Base-by-base conservation (phyloP, 1,140 invertebrate species). In the Lycorma delicatula region DNA sequence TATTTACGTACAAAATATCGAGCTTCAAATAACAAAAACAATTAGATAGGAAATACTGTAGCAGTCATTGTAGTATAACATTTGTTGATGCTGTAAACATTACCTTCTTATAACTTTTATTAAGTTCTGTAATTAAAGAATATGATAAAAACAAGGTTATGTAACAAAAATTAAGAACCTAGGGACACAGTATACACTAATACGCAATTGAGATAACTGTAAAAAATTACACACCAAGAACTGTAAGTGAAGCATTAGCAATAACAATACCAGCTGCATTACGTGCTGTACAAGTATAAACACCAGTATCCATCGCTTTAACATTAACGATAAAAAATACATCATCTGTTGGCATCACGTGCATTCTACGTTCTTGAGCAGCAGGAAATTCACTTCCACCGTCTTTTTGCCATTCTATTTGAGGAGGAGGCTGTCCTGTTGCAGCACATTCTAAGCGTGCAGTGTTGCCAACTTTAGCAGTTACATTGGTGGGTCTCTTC, bases 311-410 rank as follows among this genome's bases (percentile, higher is more conserved):
- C 31, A 79, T 79, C 0, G 82, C 79, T 72, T 92, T 92, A 6
- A 92, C 88, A 75, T 93, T 85, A 7, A 91, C 79, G 60, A 98
- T 97, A 66, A 95, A 91, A 66, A 97, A 91, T 2, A 87, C 83
- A 71, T 95, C 89, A 72, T 97, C 93, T 22, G 83, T 83, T 1
- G 89, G 86, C 80, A 93, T 91, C 29, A 96, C 89, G 70, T 91
- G 87, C 83, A 98, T 88, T 22, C 95, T 76, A 38, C 93, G 81
- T 71, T 97, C 94, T 56, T 87, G 79, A 13, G 94, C 94, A 7
- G 95, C 94, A 9, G 93, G 93, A 71, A 98, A 97, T 71, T 95
- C 88, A 70, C 89, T 89, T 0, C 87, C 90, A n/a, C 88, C 90
- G 75, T 96, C 93, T 73, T 57, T 57, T 66, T 91, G 86, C 84